These are phyloP conservation scores for Melipona beecheii DNA, from an alignment of 2,888 invertebrate genomes.

Conservation along the genomic window DNA sequence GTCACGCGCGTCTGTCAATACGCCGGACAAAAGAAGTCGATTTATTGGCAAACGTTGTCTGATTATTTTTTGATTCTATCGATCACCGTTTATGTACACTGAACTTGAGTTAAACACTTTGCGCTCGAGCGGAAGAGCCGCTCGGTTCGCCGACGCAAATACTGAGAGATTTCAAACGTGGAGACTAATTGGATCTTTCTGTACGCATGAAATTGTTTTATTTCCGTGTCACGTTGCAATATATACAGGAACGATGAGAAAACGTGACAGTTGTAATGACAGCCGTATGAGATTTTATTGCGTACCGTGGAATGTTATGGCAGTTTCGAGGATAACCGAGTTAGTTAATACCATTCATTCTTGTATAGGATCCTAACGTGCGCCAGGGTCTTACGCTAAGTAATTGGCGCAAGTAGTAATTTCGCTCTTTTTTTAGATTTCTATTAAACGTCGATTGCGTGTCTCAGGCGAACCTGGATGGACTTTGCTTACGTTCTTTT, in stretches of 20 bases:
- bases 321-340: conserved; percentile 42
- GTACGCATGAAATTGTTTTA: conserved; percentile 5
- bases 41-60: background rate
- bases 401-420: conserved; percentile 28
- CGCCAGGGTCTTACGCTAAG: conserved; percentile 20
- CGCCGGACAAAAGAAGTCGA: background rate
- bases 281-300: conserved; percentile 31
- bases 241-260: background rate
- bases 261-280: conserved; percentile 9
- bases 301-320: conserved; percentile 11
- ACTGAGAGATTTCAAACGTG: background rate
- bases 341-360: conserved; percentile 26
- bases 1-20: conserved; percentile 20
- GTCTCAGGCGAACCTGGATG: conserved; percentile 25
- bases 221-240: conserved; percentile 18
- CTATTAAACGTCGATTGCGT: conserved; percentile 51
- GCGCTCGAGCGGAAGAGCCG: background rate
- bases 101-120: conserved; percentile 10
- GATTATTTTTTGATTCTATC: background rate
- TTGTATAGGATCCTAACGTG: conserved; percentile 6
- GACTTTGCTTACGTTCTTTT: conserved; percentile 1
- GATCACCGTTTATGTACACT: background rate
- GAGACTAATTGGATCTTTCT: background rate
- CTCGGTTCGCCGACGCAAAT: background rate
- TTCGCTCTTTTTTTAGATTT: conserved; percentile 28